phyloP scores from a whole-genome alignment of 2,888 invertebrate genomes.

The Trichopria drosophilae region DNA sequence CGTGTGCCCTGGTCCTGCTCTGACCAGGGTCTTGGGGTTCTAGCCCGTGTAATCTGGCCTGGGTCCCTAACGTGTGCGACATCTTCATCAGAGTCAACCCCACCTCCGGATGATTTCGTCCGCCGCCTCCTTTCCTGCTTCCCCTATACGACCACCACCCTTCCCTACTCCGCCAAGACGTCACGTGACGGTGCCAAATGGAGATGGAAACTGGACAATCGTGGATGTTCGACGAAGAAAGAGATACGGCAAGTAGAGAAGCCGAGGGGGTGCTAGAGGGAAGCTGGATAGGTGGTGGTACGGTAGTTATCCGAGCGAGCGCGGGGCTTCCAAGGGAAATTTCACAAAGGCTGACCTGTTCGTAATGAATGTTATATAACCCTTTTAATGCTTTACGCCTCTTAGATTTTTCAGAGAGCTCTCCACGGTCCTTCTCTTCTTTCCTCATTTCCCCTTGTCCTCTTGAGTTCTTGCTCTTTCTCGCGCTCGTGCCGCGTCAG shows the following conservation, averaged over 20 bases:
- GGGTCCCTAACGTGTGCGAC: constrained; percentile 58
- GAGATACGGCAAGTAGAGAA: constrained; percentile 26
- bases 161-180: too few species aligned
- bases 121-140: constrained; percentile 21
- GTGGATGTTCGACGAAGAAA: constrained; percentile 21
- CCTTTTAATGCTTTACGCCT: constrained; percentile 59
- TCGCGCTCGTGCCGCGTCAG: constrained; percentile 31
- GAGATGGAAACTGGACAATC: constrained; percentile 17
- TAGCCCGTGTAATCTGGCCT: constrained; percentile 54
- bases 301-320: constrained; percentile 25
- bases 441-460: constrained; percentile 23
- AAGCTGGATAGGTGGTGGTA: constrained; percentile 34
- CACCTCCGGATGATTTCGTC: constrained; percentile 28
- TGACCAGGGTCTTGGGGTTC: constrained; percentile 53
- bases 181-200: too few species aligned
- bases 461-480: constrained; percentile 31
- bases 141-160: too few species aligned
- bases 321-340: constrained; percentile 52
- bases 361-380: constrained; percentile 59
- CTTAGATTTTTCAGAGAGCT: constrained; percentile 57
- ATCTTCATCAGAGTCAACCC: constrained; percentile 56
- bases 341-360: constrained; percentile 56
- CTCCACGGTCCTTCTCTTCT: constrained; percentile 37
- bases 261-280: constrained; percentile 28
- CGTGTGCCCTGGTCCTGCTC: constrained; percentile 57